Evolutionary conservation across 2,113 vertebrate genomes (phyloP).

Genomic region (Erythrocercus mccallii): DNA sequence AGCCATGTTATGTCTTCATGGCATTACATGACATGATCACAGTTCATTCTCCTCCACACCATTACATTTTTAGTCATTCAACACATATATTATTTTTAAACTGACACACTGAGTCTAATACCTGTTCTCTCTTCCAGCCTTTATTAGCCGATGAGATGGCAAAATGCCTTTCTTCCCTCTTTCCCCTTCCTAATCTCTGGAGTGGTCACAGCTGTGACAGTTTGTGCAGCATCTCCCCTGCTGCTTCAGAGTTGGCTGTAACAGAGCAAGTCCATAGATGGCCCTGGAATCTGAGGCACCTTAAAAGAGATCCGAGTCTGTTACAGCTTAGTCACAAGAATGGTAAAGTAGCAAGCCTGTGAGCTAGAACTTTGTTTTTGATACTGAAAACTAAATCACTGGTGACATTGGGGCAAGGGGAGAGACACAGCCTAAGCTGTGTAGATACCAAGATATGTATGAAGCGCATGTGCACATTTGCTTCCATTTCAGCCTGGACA

Average conservation of each 20-base stretch:
- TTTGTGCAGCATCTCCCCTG: constrained; percentile 34
- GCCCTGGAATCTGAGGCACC: constrained; percentile 29
- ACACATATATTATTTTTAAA: background rate
- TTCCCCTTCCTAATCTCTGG: constrained; percentile 33
- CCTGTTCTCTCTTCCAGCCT: constrained; percentile 48
- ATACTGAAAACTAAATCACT: background rate
- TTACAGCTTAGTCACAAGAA: constrained; percentile 50
- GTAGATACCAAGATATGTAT: background rate
- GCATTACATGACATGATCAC: background rate
- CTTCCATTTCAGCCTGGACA: background rate
- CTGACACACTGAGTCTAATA: background rate
- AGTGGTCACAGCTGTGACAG: constrained; percentile 29
- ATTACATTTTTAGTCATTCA: background rate
- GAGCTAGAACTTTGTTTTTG: constrained; percentile 8
- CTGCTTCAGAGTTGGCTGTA: constrained; percentile 39
- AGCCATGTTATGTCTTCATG: background rate
- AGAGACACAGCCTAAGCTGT: background rate
- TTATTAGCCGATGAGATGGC: constrained; percentile 42
- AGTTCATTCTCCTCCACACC: background rate
- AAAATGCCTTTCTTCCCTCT: constrained; percentile 37
- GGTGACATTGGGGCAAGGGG: background rate
- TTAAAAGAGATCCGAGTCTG: background rate
- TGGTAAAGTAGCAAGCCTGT: constrained; percentile 42
- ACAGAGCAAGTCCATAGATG: constrained; percentile 16
- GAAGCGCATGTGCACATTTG: background rate